phyloP scores from a whole-genome alignment of 2,888 invertebrate species.

The Cacoxenus indagator region DNA sequence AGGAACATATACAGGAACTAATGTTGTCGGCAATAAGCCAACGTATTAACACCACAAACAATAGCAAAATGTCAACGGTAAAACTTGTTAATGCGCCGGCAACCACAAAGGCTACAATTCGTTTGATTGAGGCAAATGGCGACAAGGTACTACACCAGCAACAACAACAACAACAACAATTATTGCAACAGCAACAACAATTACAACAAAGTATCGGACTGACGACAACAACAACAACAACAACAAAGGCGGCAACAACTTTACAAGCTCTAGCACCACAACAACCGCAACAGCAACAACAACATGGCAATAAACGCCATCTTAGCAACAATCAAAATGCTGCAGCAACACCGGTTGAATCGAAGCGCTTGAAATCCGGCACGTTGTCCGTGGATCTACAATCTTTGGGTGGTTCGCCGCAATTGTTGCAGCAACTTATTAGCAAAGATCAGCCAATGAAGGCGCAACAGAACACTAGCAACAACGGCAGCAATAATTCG shows the following conservation, averaged over 20 bases:
- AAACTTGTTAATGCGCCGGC: conserved; percentile 52
- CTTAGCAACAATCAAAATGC: conserved; percentile 42
- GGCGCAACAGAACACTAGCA: conserved; percentile 54
- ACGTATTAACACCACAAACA: conserved; percentile 23
- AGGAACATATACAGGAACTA: conserved; percentile 43
- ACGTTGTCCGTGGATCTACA: conserved; percentile 56
- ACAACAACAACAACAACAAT: conserved; percentile 30
- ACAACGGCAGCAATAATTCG: conserved; percentile 1
- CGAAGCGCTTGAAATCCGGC: conserved; percentile 65
- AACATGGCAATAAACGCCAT: conserved; percentile 63
- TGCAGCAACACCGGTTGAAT: conserved; percentile 49
- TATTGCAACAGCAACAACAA: conserved; percentile 30
- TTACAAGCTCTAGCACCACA: conserved; percentile 42
- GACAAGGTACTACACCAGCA: conserved; percentile 32
- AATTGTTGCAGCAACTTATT: conserved; percentile 76
- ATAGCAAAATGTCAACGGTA: conserved; percentile 44
- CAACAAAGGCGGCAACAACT: conserved; percentile 32
- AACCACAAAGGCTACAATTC: conserved; percentile 59
- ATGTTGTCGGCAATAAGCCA: conserved; percentile 36
- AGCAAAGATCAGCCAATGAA: conserved; percentile 70
- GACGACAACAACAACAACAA: conserved; percentile 28
- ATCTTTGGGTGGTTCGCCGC: conserved; percentile 63
- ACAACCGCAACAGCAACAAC: conserved; percentile 44
- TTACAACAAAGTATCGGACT: conserved; percentile 36
- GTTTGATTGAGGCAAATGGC: conserved; percentile 50